A percentile compares a stretch with the other conserved stretches of the same genome.
phyloP scores from a whole-genome alignment of 2,888 invertebrate species.

The Ethmia dodecea region DNA sequence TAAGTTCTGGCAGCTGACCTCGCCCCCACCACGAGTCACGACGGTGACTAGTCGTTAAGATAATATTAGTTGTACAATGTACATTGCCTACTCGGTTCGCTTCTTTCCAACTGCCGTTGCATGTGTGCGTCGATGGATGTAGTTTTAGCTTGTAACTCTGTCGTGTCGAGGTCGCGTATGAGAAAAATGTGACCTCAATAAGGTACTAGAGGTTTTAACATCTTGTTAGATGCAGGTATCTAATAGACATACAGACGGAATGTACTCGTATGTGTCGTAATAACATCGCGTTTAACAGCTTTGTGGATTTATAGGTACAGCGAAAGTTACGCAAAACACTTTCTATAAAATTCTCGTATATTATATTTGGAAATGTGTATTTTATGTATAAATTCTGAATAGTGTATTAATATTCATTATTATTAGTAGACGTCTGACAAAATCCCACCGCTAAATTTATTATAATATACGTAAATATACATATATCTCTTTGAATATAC shows the following conservation, averaged over 20 bases:
- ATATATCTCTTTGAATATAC: too few species aligned
- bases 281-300: too few species aligned
- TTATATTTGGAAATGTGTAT: too few species aligned
- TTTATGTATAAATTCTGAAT: too few species aligned
- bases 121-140: slow-evolving; percentile 14
- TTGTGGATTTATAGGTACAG: too few species aligned
- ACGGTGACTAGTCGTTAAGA: slow-evolving; percentile 27
- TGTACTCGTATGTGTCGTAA: slow-evolving; percentile 5
- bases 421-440: too few species aligned
- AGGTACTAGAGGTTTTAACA: slow-evolving; percentile 32
- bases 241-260: slow-evolving; percentile 23
- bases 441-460: too few species aligned
- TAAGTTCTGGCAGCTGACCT: slow-evolving; percentile 44
- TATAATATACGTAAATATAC: too few species aligned
- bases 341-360: too few species aligned
- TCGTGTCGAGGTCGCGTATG: slow-evolving; percentile 44
- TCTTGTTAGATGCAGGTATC: slow-evolving; percentile 30
- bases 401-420: too few species aligned
- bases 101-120: slow-evolving; percentile 28
- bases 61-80: slow-evolving; percentile 35
- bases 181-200: slow-evolving; percentile 54
- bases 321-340: too few species aligned
- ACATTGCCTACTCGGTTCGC: slow-evolving; percentile 41
- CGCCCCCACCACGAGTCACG: slow-evolving; percentile 46
- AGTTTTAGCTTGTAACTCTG: slow-evolving; percentile 9